A percentile compares a stretch with the other conserved stretches of the same genome.
Evolutionary conservation across 2,888 invertebrate species (phyloP).

Genomic region (Agrilus cyanescens): DNA sequence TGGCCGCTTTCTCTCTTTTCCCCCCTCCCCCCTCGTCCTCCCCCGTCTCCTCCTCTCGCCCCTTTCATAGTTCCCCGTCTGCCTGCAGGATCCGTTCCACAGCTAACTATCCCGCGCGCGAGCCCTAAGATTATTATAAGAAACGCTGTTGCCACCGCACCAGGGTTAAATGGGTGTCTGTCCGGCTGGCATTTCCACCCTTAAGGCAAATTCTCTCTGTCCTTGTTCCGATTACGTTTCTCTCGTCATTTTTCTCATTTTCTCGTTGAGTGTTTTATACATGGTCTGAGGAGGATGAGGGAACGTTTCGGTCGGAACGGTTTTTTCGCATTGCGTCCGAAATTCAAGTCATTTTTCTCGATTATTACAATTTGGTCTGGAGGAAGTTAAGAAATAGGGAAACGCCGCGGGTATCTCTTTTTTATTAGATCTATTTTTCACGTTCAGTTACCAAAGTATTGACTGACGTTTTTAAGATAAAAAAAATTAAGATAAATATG

Average conservation of each 20-base stretch:
- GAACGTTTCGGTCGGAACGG: slow-evolving; percentile 34
- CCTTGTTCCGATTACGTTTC: not conserved
- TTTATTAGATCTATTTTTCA: not conserved
- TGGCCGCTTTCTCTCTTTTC: too few relatives aligned
- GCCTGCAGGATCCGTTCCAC: slow-evolving; percentile 6
- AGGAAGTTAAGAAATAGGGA: slow-evolving; percentile 28
- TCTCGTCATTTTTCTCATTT: slow-evolving; percentile 14
- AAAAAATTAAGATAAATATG: too few relatives aligned
- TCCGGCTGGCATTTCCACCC: slow-evolving; percentile 31
- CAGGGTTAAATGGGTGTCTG: slow-evolving; percentile 33
- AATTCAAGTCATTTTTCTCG: slow-evolving; percentile 37
- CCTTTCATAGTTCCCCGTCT: too few relatives aligned
- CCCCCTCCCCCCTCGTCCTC: too few relatives aligned
- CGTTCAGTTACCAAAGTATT: too few relatives aligned
- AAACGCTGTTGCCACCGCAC: slow-evolving; percentile 22
- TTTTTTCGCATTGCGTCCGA: slow-evolving; percentile 36
- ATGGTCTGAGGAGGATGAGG: slow-evolving; percentile 28
- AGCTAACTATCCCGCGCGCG: slow-evolving; percentile 25
- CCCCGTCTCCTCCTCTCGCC: too few relatives aligned
- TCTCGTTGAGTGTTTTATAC: slow-evolving; percentile 28
- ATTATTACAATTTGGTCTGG: slow-evolving; percentile 32
- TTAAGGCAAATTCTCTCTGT: not conserved
- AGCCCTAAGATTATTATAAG: slow-evolving; percentile 33
- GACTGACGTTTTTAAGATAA: too few relatives aligned
- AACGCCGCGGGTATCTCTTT: not conserved